Base-by-base conservation (phyloP, 1,140 invertebrate species). In the Anoplophora glabripennis region DNA sequence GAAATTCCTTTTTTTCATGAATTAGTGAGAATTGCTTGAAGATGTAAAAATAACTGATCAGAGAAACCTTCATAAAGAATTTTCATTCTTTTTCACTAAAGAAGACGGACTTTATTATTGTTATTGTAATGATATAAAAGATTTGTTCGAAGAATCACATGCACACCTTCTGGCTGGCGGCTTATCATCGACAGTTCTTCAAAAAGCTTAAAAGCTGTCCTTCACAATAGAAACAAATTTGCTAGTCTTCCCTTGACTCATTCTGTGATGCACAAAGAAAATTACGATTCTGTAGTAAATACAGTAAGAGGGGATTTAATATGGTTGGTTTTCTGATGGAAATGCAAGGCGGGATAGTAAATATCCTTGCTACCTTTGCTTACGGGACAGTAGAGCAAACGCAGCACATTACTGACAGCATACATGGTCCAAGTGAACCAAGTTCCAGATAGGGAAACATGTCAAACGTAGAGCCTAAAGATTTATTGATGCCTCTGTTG, bases 191-290 rank as follows among this genome's bases (percentile, higher is more conserved):
- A 74, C 53, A 66, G 59, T 53, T 70, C 70, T 17, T 35, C 42
- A 21, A 67, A 47, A 61, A 74, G 69, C 37, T 64, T 76, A 7
- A 74, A 76, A 68, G 68, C 56, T 12, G 69, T 73, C 8, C 52
- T 77, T 74, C 2, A 69, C 75, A 74, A 75, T 47, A 65, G 72
- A 48, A 74, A 77, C 52, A 47, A 58, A 47, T 69, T 66, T 53
- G 46, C 67, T 8, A 70, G 67, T 51, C 45, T 77, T 61, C 69
- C 70, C 7, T 9, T 76, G 1, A 12, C 47, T 9, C 1, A 33
- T n/a, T 33, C 18, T 35, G 8, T 0, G 11, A 10, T 35, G 11
- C 18, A 9, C 0, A 49, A 49, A 11, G 7, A 8, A 49, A n/a
- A n/a, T n/a, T n/a, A n/a, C n/a, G n/a, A n/a, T n/a, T n/a, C n/a